Conservation (phyloP, 2,797 vertebrate genomes). For the Fistularia commersonii region DNA sequence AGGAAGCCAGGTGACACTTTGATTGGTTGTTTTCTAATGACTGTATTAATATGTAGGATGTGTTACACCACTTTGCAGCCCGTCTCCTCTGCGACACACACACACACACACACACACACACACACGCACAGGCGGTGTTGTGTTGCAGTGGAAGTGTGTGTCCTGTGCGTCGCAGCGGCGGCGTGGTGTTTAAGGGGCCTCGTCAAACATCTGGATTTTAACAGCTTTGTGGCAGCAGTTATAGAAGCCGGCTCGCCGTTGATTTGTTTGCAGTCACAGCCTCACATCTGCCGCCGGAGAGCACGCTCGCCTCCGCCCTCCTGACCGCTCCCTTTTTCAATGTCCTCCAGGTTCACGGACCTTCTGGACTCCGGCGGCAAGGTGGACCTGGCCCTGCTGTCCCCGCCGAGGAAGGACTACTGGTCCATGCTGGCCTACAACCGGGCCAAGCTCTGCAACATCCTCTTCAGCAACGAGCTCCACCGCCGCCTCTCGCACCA, state of each 20-base stretch:
- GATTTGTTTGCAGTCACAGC: slow-evolving; percentile 88
- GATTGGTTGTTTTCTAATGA: slow-evolving; percentile 80
- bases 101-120: slow-evolving; percentile 7
- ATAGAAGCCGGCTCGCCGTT: slow-evolving; percentile 87
- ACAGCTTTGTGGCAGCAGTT: slow-evolving; percentile 96
- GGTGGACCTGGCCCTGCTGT: slow-evolving; percentile 84
- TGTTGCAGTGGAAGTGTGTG: slow-evolving; percentile 46
- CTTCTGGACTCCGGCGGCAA: slow-evolving; percentile 85
- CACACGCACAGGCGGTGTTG: slow-evolving; percentile 28
- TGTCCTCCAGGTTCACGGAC: slow-evolving; percentile 85
- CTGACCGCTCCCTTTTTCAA: neutral
- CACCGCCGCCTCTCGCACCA: slow-evolving; percentile 86
- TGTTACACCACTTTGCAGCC: slow-evolving; percentile 34
- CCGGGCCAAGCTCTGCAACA: slow-evolving; percentile 94
- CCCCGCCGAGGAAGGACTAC: slow-evolving; percentile 85
- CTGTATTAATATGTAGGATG: slow-evolving; percentile 76
- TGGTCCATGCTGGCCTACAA: slow-evolving; percentile 98
- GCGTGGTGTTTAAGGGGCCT: slow-evolving; percentile 74
- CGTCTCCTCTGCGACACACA: slow-evolving; percentile 14
- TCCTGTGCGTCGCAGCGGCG: slow-evolving; percentile 56
- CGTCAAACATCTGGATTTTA: slow-evolving; percentile 97
- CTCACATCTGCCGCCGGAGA: slow-evolving; percentile 71
- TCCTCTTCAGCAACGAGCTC: slow-evolving; percentile 92
- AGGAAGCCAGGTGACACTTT: slow-evolving; percentile 73
- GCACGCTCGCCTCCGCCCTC: neutral